These are phyloP conservation scores for Pseudolaguvia tuberculata DNA, from an alignment of 2,113 vertebrate species.

Conservation along the genomic window DNA sequence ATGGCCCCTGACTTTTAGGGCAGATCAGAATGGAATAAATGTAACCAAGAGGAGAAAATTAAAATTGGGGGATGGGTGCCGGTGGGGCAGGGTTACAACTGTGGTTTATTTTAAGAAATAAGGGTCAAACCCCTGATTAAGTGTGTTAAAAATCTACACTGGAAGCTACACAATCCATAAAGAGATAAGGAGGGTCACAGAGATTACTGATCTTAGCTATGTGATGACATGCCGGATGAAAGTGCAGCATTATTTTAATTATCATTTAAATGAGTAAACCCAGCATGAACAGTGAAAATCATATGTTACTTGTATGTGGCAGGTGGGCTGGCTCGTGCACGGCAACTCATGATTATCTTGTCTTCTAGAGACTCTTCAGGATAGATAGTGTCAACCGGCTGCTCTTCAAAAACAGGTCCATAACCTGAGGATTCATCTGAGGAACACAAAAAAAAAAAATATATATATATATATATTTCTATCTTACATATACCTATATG, in stretches of 20 bases:
- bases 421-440: slow-evolving; percentile 83
- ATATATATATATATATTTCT: too few species aligned
- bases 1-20: slow-evolving; percentile 22
- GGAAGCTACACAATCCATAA: background rate
- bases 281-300: slow-evolving; percentile 36
- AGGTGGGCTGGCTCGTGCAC: slow-evolving; percentile 80
- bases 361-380: slow-evolving; percentile 92
- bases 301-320: slow-evolving; percentile 87
- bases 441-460: slow-evolving; percentile 21
- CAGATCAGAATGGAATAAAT: background rate
- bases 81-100: background rate
- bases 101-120: slow-evolving; percentile 10
- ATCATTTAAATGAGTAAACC: slow-evolving; percentile 10
- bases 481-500: too few species aligned
- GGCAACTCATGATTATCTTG: slow-evolving; percentile 88
- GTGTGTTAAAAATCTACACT: background rate
- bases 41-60: slow-evolving; percentile 18
- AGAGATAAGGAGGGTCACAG: too few species aligned
- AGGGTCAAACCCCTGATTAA: slow-evolving; percentile 14
- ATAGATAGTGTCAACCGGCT: slow-evolving; percentile 91
- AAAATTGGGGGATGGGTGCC: background rate
- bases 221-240: background rate
- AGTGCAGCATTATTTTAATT: background rate
- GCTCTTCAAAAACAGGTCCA: slow-evolving; percentile 94
- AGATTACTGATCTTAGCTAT: background rate